phyloP scores from a whole-genome alignment of 2,888 invertebrate genomes.

The Pogonocherus hispidulus region DNA sequence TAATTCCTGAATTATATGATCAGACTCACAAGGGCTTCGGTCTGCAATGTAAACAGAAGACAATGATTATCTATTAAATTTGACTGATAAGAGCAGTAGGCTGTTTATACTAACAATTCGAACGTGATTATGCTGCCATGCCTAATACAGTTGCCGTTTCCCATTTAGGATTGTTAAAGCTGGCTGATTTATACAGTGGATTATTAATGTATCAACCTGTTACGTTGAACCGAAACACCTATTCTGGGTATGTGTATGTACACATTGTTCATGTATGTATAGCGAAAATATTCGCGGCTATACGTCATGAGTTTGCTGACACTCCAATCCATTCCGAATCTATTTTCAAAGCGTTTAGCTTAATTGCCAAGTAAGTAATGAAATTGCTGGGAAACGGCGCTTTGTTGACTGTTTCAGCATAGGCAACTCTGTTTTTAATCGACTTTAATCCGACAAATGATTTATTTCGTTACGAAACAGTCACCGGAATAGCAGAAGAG shows the following conservation, averaged over 20 bases:
- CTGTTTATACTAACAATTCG: too few relatives aligned
- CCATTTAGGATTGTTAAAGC: too few relatives aligned
- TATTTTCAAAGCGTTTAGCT: conserved; percentile 6
- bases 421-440: not conserved
- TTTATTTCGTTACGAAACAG: not conserved
- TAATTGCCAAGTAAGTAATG: conserved; percentile 6
- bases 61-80: too few relatives aligned
- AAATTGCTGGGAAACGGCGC: conserved; percentile 1
- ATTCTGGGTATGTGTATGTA: not conserved
- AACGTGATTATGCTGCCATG: too few relatives aligned
- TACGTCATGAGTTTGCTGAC: not conserved
- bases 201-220: not conserved
- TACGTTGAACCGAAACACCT: not conserved
- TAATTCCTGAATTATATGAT: too few relatives aligned
- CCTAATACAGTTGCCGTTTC: too few relatives aligned
- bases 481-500: not conserved
- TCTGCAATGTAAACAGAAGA: too few relatives aligned
- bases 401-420: not conserved
- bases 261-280: not conserved
- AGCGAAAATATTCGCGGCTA: not conserved
- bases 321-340: not conserved
- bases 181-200: not conserved
- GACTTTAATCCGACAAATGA: conserved; percentile 5
- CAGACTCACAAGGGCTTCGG: too few relatives aligned
- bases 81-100: too few relatives aligned